A percentile compares a stretch with the other conserved stretches of the same genome.
phyloP scores from a whole-genome alignment of 2,888 invertebrate species.

The Palloptera scutellata region DNA sequence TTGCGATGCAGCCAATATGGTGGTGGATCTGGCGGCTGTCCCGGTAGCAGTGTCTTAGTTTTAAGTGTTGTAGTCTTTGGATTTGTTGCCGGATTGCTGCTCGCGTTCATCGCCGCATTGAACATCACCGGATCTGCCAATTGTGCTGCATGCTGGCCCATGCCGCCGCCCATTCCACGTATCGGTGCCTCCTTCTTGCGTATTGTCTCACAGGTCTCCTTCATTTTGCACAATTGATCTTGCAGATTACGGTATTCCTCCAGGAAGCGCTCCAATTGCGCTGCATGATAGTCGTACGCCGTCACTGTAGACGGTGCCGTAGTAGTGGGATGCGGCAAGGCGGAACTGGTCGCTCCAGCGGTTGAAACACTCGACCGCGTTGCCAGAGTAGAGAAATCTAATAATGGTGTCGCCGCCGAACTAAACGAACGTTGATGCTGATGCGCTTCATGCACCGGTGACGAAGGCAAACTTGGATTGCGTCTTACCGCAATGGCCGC shows the following conservation, averaged over 20 bases:
- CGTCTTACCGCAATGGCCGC: conserved; percentile 53
- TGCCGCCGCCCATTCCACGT: conserved; percentile 52
- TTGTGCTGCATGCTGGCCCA: conserved; percentile 57
- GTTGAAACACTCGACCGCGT: conserved; percentile 49
- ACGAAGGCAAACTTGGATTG: conserved; percentile 72
- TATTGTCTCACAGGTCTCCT: conserved; percentile 78
- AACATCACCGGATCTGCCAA: conserved; percentile 65
- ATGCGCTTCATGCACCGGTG: conserved; percentile 67
- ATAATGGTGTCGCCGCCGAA: conserved; percentile 60
- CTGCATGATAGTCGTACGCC: conserved; percentile 79
- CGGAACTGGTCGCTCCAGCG: conserved; percentile 29
- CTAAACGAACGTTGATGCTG: conserved; percentile 61
- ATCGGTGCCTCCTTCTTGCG: conserved; percentile 64
- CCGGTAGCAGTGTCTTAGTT: conserved; percentile 66
- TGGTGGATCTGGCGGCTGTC: conserved; percentile 63
- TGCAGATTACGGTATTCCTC: conserved; percentile 81
- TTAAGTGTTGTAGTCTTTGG: conserved; percentile 69
- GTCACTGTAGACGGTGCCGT: conserved; percentile 48
- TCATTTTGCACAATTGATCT: conserved; percentile 82
- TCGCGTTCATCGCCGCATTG: conserved; percentile 53
- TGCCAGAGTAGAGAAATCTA: conserved; percentile 58
- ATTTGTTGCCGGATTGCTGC: conserved; percentile 47
- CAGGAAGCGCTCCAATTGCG: conserved; percentile 79
- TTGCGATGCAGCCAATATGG: conserved; percentile 65
- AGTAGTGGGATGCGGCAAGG: conserved; percentile 28